Evolutionary conservation across 2,888 invertebrate genomes (phyloP).

Genomic region (Ptilodon capucinus): DNA sequence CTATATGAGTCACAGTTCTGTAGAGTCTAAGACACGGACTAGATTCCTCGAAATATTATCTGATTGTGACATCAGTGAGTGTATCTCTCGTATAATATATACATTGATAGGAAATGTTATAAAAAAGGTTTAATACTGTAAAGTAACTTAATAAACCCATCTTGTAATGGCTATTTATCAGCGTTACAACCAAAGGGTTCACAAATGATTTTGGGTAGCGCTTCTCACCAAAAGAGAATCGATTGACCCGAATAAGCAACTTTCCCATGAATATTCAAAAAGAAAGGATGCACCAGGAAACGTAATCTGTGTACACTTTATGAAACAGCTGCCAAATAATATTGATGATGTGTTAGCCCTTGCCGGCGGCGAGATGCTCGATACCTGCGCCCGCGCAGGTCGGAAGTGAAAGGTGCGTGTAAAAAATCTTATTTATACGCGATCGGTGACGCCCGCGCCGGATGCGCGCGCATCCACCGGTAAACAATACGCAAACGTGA

Average conservation of each 20-base stretch:
- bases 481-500: slow-evolving; percentile 54
- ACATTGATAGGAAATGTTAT: too few relatives aligned
- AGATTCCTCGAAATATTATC: not conserved
- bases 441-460: slow-evolving; percentile 44
- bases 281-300: slow-evolving; percentile 53
- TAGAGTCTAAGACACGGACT: not conserved
- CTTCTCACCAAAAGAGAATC: slow-evolving; percentile 6
- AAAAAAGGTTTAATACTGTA: too few relatives aligned
- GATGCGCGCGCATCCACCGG: slow-evolving; percentile 44
- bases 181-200: not conserved
- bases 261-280: slow-evolving; percentile 55
- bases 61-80: not conserved
- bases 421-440: slow-evolving; percentile 64
- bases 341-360: slow-evolving; percentile 48
- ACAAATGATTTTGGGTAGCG: not conserved
- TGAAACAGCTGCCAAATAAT: slow-evolving; percentile 57
- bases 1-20: not conserved
- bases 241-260: slow-evolving; percentile 19
- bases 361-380: slow-evolving; percentile 48
- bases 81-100: too few relatives aligned
- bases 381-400: slow-evolving; percentile 60
- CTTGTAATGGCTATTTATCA: too few relatives aligned
- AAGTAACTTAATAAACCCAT: too few relatives aligned
- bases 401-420: slow-evolving; percentile 76
- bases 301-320: slow-evolving; percentile 45